Conservation (phyloP, 2,113 vertebrate species). For the Fregata magnificens region DNA sequence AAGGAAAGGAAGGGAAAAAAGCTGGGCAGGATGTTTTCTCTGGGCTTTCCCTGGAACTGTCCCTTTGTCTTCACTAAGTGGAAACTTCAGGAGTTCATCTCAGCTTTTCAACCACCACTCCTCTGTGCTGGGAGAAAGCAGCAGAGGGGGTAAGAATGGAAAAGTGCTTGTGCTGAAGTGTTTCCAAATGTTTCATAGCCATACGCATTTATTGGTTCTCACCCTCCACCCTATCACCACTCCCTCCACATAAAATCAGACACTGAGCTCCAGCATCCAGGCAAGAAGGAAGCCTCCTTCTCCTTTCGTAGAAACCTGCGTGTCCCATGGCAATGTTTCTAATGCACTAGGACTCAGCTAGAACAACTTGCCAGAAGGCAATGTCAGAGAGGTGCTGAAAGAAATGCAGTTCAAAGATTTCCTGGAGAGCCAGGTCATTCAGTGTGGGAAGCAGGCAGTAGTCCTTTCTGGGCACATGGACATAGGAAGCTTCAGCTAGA, state of each 20-base stretch:
- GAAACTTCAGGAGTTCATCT: slow-evolving; percentile 16
- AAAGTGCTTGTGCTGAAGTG: slow-evolving; percentile 35
- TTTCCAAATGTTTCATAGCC: slow-evolving; percentile 64
- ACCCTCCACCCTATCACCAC: slow-evolving; percentile 38
- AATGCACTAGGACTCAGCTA: neutral
- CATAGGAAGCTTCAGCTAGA: slow-evolving; percentile 20
- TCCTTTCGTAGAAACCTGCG: neutral
- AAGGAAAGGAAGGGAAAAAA: neutral
- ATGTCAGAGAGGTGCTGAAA: slow-evolving; percentile 52
- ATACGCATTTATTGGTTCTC: slow-evolving; percentile 12
- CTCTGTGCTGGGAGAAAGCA: neutral
- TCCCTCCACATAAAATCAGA: slow-evolving; percentile 32
- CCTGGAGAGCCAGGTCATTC: slow-evolving; percentile 46
- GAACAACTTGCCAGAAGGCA: slow-evolving; percentile 43
- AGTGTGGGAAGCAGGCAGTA: slow-evolving; percentile 32
- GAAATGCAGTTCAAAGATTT: slow-evolving; percentile 42
- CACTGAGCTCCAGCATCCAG: neutral
- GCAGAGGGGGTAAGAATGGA: neutral
- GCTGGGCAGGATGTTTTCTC: neutral
- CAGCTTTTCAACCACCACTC: slow-evolving; percentile 3
- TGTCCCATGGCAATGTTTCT: neutral
- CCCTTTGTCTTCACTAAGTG: neutral
- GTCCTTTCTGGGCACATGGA: slow-evolving; percentile 26
- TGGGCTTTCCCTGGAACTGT: slow-evolving; percentile 8
- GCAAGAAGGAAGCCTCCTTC: neutral